Evolutionary conservation across 2,797 vertebrate species (phyloP).

Genomic region (Pagetopsis macropterus): DNA sequence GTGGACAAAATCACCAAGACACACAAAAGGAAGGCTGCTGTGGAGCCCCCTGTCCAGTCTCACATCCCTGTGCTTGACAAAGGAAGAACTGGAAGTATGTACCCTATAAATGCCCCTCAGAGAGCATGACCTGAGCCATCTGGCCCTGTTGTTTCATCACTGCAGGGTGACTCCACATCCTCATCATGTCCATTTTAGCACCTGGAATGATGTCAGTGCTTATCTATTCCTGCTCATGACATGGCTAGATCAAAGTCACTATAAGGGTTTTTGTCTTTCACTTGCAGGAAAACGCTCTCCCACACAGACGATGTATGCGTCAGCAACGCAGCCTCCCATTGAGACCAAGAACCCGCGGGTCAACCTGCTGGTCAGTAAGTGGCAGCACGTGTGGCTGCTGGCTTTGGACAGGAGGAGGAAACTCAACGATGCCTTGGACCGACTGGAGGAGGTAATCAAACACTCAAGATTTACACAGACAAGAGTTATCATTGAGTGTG

Average conservation of each 20-base stretch:
- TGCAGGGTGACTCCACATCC: constrained; percentile 59
- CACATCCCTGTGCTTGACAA: constrained; percentile 96
- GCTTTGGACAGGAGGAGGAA: constrained; percentile 95
- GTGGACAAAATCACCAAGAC: constrained; percentile 99
- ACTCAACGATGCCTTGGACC: constrained; percentile 96
- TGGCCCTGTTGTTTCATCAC: constrained; percentile 64
- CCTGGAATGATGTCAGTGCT: constrained; percentile 69
- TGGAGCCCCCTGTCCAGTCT: constrained; percentile 93
- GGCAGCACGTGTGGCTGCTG: constrained; percentile 99
- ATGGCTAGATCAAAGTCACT: constrained; percentile 21
- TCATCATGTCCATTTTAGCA: constrained; percentile 51
- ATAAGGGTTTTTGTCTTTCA: constrained; percentile 52
- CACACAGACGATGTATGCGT: constrained; percentile 89
- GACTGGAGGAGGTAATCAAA: constrained; percentile 92
- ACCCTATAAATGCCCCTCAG: constrained; percentile 37
- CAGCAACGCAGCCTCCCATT: constrained; percentile 89
- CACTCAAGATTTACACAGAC: background rate
- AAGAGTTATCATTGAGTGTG: too few relatives aligned
- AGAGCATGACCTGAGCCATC: constrained; percentile 68
- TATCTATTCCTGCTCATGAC: constrained; percentile 32
- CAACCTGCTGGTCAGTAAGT: constrained; percentile 96
- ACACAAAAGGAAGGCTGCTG: constrained; percentile 92
- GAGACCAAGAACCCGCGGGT: constrained; percentile 97
- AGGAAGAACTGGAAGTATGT: constrained; percentile 92
- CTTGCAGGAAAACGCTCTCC: constrained; percentile 93